phyloP scores from a whole-genome alignment of 2,797 vertebrate species.

The Alosa sapidissima region DNA sequence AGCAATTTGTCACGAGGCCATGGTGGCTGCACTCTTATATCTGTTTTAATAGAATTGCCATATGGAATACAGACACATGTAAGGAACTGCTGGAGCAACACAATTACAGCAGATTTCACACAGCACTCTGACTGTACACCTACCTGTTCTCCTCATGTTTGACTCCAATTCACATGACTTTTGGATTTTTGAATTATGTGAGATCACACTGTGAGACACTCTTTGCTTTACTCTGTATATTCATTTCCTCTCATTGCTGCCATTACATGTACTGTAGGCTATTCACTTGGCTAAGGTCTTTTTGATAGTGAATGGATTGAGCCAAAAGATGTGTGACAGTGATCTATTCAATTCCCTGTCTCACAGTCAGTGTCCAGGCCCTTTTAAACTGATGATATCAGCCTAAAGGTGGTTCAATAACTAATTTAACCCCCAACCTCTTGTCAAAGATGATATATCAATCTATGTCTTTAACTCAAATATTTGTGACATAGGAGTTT shows the following conservation, averaged over 20 bases:
- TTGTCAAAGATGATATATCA: constrained; percentile 56
- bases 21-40: constrained; percentile 23
- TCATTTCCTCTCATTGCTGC: background rate
- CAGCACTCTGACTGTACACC: background rate
- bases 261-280: too few species aligned
- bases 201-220: background rate
- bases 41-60: constrained; percentile 14
- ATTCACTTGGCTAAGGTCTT: background rate
- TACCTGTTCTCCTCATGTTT: background rate
- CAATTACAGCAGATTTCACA: background rate
- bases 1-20: constrained; percentile 20
- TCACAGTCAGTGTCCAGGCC: constrained; percentile 27
- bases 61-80: background rate
- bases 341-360: constrained; percentile 50
- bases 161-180: background rate
- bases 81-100: background rate
- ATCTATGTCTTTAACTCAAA: constrained; percentile 33
- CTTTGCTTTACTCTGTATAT: background rate
- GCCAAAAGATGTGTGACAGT: constrained; percentile 29
- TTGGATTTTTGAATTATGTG: background rate
- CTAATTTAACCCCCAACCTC: constrained; percentile 67
- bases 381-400: constrained; percentile 41
- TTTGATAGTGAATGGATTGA: background rate
- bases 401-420: constrained; percentile 64
- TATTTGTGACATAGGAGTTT: too few species aligned